Evolutionary conservation across 2,888 invertebrate genomes (phyloP).

Genomic region (Tetramorium bicarinatum): DNA sequence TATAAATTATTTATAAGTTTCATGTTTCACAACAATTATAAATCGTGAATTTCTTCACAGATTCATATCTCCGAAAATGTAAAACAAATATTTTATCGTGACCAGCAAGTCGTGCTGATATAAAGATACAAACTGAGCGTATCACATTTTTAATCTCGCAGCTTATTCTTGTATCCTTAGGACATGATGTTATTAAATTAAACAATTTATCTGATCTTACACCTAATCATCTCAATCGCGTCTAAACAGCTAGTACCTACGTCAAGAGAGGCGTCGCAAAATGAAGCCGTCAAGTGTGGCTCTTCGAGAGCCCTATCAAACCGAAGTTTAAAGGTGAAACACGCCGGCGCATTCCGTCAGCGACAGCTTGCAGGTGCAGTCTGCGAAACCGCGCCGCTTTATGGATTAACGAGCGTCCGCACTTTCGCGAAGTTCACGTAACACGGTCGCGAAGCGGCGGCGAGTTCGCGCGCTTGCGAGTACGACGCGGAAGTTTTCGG

Average conservation of each 20-base stretch:
- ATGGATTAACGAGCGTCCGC: slow-evolving; percentile 68
- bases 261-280: neutral
- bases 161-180: neutral
- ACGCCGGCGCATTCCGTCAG: slow-evolving; percentile 51
- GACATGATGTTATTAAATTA: neutral
- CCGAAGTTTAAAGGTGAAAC: slow-evolving; percentile 59
- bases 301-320: slow-evolving; percentile 21
- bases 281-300: slow-evolving; percentile 10
- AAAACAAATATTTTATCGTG: neutral
- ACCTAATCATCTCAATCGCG: neutral
- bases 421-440: slow-evolving; percentile 57
- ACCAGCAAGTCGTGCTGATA: neutral
- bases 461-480: slow-evolving; percentile 20
- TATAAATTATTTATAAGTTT: slow-evolving; percentile 1
- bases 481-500: slow-evolving; percentile 20
- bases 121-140: neutral
- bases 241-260: neutral
- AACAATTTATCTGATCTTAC: slow-evolving; percentile 15
- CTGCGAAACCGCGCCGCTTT: slow-evolving; percentile 61
- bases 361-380: slow-evolving; percentile 61
- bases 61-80: neutral
- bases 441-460: slow-evolving; percentile 40
- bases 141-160: neutral
- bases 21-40: neutral
- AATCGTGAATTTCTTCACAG: neutral